Evolutionary conservation across 2,113 vertebrate species (phyloP).

Genomic region (Ibidorhyncha struthersii): DNA sequence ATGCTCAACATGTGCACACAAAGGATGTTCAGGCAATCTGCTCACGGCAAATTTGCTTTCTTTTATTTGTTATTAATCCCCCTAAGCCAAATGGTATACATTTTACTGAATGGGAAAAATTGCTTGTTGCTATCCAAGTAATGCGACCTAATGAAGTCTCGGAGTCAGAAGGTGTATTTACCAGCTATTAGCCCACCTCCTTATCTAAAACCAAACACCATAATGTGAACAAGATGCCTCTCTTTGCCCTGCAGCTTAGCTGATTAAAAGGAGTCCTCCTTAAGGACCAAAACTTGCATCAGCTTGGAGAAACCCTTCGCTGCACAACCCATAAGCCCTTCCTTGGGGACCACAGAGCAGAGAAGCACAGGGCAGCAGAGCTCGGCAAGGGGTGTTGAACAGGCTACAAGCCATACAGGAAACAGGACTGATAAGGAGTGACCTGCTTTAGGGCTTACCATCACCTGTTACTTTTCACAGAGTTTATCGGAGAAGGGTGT

Average conservation of each 20-base stretch:
- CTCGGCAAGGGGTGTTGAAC: background rate
- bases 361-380: background rate
- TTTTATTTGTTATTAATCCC: background rate
- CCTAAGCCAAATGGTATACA: background rate
- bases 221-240: background rate
- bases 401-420: background rate
- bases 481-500: background rate
- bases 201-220: background rate
- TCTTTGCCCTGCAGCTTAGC: background rate
- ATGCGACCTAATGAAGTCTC: background rate
- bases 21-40: background rate
- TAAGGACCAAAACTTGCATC: background rate
- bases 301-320: background rate
- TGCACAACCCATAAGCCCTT: background rate
- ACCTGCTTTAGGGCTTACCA: background rate
- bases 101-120: background rate
- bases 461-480: background rate
- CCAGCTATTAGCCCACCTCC: background rate
- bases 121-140: background rate
- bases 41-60: background rate
- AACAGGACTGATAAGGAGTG: background rate
- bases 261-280: background rate
- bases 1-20: background rate
- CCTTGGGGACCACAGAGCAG: rapidly evolving
- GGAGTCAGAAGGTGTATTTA: background rate